These are phyloP conservation scores for Physeter macrocephalus DNA, from an alignment of 2,113 vertebrate species.

Conservation along the genomic window DNA sequence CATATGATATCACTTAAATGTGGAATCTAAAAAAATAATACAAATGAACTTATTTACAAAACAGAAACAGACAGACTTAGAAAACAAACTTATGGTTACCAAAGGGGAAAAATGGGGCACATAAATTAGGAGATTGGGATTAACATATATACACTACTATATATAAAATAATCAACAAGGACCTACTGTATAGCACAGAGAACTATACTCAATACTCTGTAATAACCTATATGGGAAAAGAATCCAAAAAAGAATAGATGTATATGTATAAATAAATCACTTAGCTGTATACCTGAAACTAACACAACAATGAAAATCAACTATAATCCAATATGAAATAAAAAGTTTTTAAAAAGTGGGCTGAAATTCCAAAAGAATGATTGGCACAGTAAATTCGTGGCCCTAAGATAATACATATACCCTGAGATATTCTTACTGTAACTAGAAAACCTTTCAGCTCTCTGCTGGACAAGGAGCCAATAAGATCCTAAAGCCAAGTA, in stretches of 20 bases:
- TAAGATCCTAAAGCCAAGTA: neutral
- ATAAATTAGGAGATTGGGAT: neutral
- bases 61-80: neutral
- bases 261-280: neutral
- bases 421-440: rapidly evolving
- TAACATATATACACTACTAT: neutral
- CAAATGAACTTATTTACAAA: neutral
- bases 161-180: neutral
- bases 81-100: neutral
- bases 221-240: neutral
- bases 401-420: neutral
- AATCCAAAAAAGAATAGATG: neutral
- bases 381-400: neutral
- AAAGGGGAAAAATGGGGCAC: neutral
- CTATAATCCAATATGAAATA: neutral
- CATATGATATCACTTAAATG: neutral
- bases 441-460: neutral
- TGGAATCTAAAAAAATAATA: neutral
- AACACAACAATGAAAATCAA: neutral
- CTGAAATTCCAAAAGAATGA: neutral
- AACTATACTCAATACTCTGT: neutral
- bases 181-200: neutral
- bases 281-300: neutral
- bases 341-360: neutral
- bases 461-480: rapidly evolving